Percentiles rank a stretch among this genome's conserved stretches.
Conservation (phyloP, 2,888 invertebrate genomes). For the Sialis lutaria region DNA sequence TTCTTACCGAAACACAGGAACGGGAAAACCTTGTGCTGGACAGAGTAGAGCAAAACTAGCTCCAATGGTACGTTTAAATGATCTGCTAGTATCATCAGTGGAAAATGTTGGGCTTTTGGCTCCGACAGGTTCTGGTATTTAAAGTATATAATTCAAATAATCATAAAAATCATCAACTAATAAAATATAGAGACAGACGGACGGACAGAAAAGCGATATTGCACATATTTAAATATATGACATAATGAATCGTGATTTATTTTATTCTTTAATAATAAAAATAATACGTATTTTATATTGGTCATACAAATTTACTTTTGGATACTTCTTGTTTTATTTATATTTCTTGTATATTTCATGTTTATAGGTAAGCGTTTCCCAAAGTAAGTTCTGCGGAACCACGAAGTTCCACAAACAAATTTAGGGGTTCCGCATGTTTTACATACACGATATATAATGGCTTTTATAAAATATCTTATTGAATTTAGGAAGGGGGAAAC, state of each 20-base stretch:
- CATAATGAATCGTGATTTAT: background rate
- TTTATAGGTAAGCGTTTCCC: too few species aligned
- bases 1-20: conserved; percentile 36
- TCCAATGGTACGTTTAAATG: conserved; percentile 19
- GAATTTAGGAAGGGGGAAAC: too few species aligned
- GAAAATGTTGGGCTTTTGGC: conserved; percentile 20
- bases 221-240: background rate
- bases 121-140: conserved; percentile 20
- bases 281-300: background rate
- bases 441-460: too few species aligned
- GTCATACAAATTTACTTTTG: too few species aligned
- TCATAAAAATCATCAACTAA: background rate
- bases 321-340: too few species aligned
- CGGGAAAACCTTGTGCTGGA: conserved; percentile 52
- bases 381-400: too few species aligned
- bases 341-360: too few species aligned
- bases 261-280: background rate
- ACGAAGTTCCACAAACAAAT: too few species aligned
- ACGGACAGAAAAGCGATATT: background rate
- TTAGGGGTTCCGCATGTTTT: too few species aligned
- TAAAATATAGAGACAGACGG: background rate
- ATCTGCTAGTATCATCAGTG: conserved; percentile 17
- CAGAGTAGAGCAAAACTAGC: conserved; percentile 38
- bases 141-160: background rate
- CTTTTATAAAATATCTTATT: too few species aligned